Evolutionary conservation across 1,140 invertebrate species (phyloP).

Genomic region (Steinernema feltiae): DNA sequence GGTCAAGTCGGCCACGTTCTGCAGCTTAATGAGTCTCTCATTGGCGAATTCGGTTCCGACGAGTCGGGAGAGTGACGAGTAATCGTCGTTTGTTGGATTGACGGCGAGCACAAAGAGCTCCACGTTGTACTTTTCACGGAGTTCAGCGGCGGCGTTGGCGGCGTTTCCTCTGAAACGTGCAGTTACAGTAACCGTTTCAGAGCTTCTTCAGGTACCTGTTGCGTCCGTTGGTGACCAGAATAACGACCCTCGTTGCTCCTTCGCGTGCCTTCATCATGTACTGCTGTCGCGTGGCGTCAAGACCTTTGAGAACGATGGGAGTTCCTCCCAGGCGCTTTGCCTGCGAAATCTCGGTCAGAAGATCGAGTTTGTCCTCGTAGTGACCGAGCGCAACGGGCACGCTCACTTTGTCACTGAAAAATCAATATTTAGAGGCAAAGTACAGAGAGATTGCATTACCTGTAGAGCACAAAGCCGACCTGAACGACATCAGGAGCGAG

Average conservation of each 20-base stretch:
- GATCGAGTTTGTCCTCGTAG: conserved; percentile 57
- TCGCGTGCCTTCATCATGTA: conserved; percentile 51
- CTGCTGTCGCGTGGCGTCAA: conserved; percentile 56
- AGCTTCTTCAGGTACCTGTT: conserved; percentile 39
- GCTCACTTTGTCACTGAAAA: conserved; percentile 52
- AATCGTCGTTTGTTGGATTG: conserved; percentile 35
- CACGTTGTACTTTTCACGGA: conserved; percentile 46
- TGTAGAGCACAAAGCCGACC: conserved; percentile 54
- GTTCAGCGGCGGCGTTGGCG: conserved; percentile 45
- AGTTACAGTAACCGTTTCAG: conserved; percentile 19
- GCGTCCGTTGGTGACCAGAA: conserved; percentile 55
- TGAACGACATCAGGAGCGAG: conserved; percentile 54
- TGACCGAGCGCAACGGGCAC: conserved; percentile 56
- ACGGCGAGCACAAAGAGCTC: conserved; percentile 53
- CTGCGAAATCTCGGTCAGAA: conserved; percentile 48
- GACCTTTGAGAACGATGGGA: conserved; percentile 50
- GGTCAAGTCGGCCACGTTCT: conserved; percentile 17
- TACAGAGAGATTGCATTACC: conserved; percentile 21
- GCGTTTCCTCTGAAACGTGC: conserved; percentile 50
- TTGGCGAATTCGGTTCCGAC: conserved; percentile 42
- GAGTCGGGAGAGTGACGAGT: conserved; percentile 41
- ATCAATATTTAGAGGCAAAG: conserved; percentile 12
- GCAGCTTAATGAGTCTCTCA: conserved; percentile 31
- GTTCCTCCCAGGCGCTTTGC: conserved; percentile 36
- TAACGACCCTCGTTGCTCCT: conserved; percentile 44